phyloP scores from a whole-genome alignment of 2,113 vertebrate genomes.

The Corapipo altera region DNA sequence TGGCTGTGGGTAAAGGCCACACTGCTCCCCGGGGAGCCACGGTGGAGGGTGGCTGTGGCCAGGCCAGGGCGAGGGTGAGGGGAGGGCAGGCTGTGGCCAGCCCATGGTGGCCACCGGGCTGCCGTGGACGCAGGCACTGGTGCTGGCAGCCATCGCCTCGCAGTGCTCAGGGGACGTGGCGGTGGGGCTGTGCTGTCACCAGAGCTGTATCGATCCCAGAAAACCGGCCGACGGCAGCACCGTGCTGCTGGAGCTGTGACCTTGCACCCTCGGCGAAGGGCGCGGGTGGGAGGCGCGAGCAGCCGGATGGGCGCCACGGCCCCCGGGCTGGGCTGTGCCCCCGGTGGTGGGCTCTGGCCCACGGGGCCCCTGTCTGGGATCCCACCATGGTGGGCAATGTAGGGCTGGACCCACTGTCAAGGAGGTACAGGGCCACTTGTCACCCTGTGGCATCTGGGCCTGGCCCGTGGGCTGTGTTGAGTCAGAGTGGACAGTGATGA shows the following conservation, averaged over 20 bases:
- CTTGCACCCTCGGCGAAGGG: conserved; percentile 39
- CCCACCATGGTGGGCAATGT: rapidly evolving
- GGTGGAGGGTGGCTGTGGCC: not conserved
- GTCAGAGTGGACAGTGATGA: not conserved
- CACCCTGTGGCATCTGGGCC: not conserved
- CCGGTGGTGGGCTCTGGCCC: not conserved
- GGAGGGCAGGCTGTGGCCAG: not conserved
- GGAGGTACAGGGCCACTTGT: not conserved
- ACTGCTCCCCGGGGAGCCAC: rapidly evolving
- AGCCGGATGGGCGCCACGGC: not conserved
- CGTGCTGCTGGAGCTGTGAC: conserved; percentile 22
- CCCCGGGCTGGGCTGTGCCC: not conserved
- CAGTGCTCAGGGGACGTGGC: not conserved
- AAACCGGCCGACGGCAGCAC: not conserved
- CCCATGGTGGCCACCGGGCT: rapidly evolving
- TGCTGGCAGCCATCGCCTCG: not conserved
- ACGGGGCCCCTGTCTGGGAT: not conserved
- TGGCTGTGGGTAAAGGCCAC: not conserved
- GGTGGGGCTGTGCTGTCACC: not conserved
- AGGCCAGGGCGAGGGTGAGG: rapidly evolving
- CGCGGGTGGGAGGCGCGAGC: conserved; percentile 3
- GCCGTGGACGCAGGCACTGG: not conserved
- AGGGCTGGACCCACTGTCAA: not conserved
- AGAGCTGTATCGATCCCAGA: conserved; percentile 51
- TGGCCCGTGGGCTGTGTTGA: not conserved